Evolutionary conservation across 2,888 invertebrate genomes (phyloP).

Genomic region (Parnassius smintheus): DNA sequence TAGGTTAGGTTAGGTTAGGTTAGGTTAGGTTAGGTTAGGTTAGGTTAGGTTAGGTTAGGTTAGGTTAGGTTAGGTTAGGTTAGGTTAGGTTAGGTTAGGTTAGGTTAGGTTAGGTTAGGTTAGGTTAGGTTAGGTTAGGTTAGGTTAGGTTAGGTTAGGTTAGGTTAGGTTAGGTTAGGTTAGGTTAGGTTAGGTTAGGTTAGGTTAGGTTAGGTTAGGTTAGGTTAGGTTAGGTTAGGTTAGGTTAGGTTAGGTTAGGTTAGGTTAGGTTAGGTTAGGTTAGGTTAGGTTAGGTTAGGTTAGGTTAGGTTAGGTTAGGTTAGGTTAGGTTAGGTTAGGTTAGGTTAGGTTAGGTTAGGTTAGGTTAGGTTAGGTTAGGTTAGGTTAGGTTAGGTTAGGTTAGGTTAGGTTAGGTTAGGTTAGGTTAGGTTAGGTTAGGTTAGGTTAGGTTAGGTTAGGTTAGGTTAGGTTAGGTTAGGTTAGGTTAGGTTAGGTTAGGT

Average conservation of each 20-base stretch:
- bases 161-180: constrained; percentile 1
- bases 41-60: constrained; percentile 1
- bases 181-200: constrained; percentile 1
- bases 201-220: constrained; percentile 1
- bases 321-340: constrained; percentile 1
- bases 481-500: constrained; percentile 26
- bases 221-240: constrained; percentile 1
- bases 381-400: constrained; percentile 20
- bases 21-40: constrained; percentile 1
- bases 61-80: constrained; percentile 1
- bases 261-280: constrained; percentile 1
- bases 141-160: constrained; percentile 1
- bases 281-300: constrained; percentile 1
- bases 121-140: constrained; percentile 1
- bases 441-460: constrained; percentile 27
- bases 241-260: constrained; percentile 1
- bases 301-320: constrained; percentile 1
- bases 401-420: constrained; percentile 27
- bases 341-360: constrained; percentile 17
- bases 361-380: constrained; percentile 20
- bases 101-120: constrained; percentile 1
- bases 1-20: constrained; percentile 1
- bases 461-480: constrained; percentile 29
- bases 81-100: constrained; percentile 1
- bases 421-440: constrained; percentile 23